These are phyloP conservation scores for Chaetorhynchus papuensis DNA, from an alignment of 2,113 vertebrate species.

Conservation along the genomic window DNA sequence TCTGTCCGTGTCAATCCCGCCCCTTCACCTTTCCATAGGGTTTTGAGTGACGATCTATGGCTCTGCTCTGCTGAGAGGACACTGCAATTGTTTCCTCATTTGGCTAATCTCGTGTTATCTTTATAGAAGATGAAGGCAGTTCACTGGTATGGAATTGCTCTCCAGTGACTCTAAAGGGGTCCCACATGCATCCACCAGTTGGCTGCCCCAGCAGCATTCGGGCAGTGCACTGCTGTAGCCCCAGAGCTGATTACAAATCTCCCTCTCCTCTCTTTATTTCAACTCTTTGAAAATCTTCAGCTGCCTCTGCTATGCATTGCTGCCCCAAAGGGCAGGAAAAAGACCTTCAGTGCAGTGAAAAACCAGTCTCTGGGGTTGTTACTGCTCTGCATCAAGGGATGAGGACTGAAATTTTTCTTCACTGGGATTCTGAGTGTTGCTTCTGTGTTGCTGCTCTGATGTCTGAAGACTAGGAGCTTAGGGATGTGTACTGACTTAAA, in stretches of 20 bases:
- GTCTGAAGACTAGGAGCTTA: background rate
- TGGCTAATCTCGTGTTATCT: background rate
- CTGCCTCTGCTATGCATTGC: background rate
- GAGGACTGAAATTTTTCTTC: background rate
- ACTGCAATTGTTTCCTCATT: background rate
- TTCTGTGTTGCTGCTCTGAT: background rate
- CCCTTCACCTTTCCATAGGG: background rate
- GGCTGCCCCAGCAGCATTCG: background rate
- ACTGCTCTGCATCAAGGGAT: background rate
- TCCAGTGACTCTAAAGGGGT: background rate
- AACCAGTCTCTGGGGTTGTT: background rate
- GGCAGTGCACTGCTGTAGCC: background rate
- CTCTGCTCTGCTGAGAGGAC: background rate
- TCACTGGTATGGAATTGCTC: background rate
- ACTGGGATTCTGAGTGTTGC: background rate
- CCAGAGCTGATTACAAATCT: background rate
- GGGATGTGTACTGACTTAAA: background rate
- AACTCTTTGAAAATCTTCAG: background rate
- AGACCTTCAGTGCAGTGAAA: background rate
- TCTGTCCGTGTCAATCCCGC: accelerated
- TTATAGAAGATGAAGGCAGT: background rate
- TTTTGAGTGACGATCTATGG: background rate
- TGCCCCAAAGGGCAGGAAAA: background rate
- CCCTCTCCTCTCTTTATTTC: background rate
- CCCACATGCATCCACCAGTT: background rate